Percentiles rank a stretch among this genome's conserved stretches.
Evolutionary conservation across 1,140 invertebrate species (phyloP).

Genomic region (Littorina saxatilis): DNA sequence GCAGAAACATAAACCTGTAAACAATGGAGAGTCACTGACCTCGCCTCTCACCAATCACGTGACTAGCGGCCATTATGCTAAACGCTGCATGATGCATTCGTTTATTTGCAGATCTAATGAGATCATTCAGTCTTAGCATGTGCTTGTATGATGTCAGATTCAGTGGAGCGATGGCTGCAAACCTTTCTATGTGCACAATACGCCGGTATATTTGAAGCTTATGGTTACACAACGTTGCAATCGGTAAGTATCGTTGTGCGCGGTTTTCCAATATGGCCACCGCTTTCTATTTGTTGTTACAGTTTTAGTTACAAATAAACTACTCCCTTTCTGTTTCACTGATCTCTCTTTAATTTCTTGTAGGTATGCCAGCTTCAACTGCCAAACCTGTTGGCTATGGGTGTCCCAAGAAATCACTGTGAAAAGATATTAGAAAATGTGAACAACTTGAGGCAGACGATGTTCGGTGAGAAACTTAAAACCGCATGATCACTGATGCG

Average conservation of each 20-base stretch:
- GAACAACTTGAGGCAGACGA: conserved; percentile 68
- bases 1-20: too few relatives aligned
- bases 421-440: conserved; percentile 73
- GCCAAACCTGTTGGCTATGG: conserved; percentile 69
- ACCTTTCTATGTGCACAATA: conserved; percentile 74
- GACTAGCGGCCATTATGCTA: conserved; percentile 64
- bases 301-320: conserved; percentile 12
- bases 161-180: conserved; percentile 72
- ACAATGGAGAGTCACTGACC: conserved; percentile 33
- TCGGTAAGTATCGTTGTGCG: conserved; percentile 62
- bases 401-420: conserved; percentile 69
- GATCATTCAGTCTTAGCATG: conserved; percentile 38
- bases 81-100: conserved; percentile 36
- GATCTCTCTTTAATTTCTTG: conserved; percentile 39
- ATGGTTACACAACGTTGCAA: conserved; percentile 71
- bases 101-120: conserved; percentile 36
- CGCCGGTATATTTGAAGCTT: conserved; percentile 68
- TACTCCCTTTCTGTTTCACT: not conserved
- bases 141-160: conserved; percentile 65
- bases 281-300: conserved; percentile 28
- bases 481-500: conserved; percentile 20
- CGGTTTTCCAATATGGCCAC: conserved; percentile 46
- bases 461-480: conserved; percentile 60
- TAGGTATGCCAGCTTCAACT: conserved; percentile 73
- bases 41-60: conserved; percentile 46